Conservation (phyloP, 2,797 vertebrate species). For the Carduelis carduelis region DNA sequence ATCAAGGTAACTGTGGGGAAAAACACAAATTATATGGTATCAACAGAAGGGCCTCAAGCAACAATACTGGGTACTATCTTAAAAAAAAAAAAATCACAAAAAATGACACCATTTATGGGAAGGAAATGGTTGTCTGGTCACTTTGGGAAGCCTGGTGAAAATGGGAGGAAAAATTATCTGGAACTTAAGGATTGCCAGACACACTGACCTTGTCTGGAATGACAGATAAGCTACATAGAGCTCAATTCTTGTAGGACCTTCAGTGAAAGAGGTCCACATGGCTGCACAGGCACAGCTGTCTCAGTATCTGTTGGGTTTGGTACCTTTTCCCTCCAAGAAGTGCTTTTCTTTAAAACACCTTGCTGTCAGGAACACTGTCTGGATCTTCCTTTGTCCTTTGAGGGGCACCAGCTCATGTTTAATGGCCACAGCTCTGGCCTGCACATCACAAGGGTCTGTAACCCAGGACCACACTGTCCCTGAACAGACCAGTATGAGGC, state of each 20-base stretch:
- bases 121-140: neutral
- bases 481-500: accelerated
- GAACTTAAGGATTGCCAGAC: neutral
- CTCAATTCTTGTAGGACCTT: neutral
- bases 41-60: neutral
- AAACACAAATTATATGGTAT: neutral
- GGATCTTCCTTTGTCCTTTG: neutral
- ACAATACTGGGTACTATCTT: neutral
- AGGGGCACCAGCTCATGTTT: neutral
- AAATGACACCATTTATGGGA: neutral
- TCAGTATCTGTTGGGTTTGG: neutral
- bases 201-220: neutral
- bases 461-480: accelerated
- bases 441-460: neutral
- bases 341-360: neutral
- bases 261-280: neutral
- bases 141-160: neutral
- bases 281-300: neutral
- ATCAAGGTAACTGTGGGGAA: neutral
- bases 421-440: neutral
- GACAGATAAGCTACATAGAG: neutral
- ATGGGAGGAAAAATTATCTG: neutral
- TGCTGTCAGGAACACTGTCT: neutral
- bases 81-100: neutral
- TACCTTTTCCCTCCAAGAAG: accelerated